Evolutionary conservation across 1,140 invertebrate species (phyloP), one percentile per base, ranked within the genome.

Genomic region (Cotesia chilonis): DNA sequence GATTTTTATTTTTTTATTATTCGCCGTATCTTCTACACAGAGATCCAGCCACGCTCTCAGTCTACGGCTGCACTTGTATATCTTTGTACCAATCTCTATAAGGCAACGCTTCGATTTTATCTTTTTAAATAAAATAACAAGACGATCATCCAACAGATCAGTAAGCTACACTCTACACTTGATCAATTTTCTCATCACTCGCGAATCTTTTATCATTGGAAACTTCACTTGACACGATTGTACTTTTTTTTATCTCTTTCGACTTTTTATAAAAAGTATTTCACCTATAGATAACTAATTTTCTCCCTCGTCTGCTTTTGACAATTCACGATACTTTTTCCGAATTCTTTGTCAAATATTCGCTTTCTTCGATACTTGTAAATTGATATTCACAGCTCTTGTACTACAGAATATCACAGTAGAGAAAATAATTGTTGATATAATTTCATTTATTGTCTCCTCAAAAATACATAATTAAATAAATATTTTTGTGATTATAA

Each of bases 111-210:
- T 55, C 5, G 57, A 59, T 59, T 59, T 59, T 20, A 59, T 59
- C 57, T n/a, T 20, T 4, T 9, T 6, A 28, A 20, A 20, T 9
- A 59, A 59, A 28, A 59, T 20, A 59, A 59, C 17, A 59, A 28
- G 57, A 59, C 14, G 57, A 59, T 20, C 14, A 28, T 9, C 17
- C 28, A 9, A 20, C 20, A 28, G 17, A 14, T 28, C 20, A 7
- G 57, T 59, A 59, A 59, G 28, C 4, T 55, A 59, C 17, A 20
- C 20, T 59, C 57, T 55, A 59, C 17, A 20, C 20, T 59, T 17
- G 57, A 59, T 59, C 57, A 59, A 59, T 59, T 20, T 59, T 17
- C 17, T 59, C 57, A 20, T 59, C 57, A 20, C 54, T 14, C 54
- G 54, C 5, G 54, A n/a, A 55, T n/a, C 54, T 20, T 14, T 55